Base-by-base conservation (phyloP, 2,113 vertebrate genomes). In the Corydoras sp. region DNA sequence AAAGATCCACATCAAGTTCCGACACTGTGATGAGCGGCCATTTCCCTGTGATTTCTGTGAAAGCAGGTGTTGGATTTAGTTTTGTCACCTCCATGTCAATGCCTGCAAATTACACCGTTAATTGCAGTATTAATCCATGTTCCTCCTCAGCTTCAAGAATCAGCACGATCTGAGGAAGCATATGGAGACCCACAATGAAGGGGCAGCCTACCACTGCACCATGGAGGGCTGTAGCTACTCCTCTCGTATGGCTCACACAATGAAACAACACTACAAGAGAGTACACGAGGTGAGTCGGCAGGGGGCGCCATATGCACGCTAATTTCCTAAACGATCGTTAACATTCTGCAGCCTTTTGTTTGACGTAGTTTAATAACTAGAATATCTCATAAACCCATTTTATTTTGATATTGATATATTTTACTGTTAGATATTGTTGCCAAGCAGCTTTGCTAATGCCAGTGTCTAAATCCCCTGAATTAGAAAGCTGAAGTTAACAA, bases 11-110 rank as follows among this genome's bases (percentile, higher is more conserved):
- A 88, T 87, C 79, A 83, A 86, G 48, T 91, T 91, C 66, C 77
- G 81, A 2, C 88, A 89, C 83, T 84, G 81, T 30, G 81, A 92
- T 30, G 88, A 91, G 77, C 12, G 80, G 0, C 88, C 90, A 2
- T 92, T 89, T 76, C 76, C 67, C 0, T 90, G 83, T 69, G 88
- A 89, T 81, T 87, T 89, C 83, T 92, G 90, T 66, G 88, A 85
- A 24, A 89, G 85, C 76, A 82, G 86, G 86, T 87, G 75, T 3
- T 7, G 10, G 5, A 30, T 18, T 24, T 2, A 24, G 1, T 24
- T 2, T 24, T 13, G 48, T 31, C 9, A 8, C 54, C 9, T n/a
- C 4, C 53, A 2, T 1, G 7, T 51, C 49, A 7, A 51, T 11
- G 8, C 7, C 8, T 51, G 11, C 49, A 51, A 51, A 51, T 51